Evolutionary conservation across 1,140 invertebrate species (phyloP), one percentile per base, ranked within the genome.

Genomic region (Tetragnatha versicolor): DNA sequence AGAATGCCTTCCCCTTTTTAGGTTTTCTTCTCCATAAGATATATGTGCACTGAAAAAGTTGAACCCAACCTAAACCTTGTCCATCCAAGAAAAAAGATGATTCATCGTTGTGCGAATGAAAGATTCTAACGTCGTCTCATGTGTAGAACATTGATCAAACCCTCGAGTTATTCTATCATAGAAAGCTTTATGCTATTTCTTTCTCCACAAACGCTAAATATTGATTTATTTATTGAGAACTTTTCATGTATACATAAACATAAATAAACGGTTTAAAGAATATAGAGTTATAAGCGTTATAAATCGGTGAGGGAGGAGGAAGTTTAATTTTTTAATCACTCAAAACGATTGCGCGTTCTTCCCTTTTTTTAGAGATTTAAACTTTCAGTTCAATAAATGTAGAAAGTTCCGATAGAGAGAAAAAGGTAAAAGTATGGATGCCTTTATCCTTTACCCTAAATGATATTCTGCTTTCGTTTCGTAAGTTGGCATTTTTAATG

Each of bases 201-300:
- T 49, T 75, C 58, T 17, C 29, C 25, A 53, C 17, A 33, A 45
- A 69, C 27, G 45, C 45, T 20, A 75, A 75, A 75, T 63, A 75
- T 75, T 63, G 72, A 75, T 75, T 75, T 75, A 75, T 73, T 75
- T 75, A 75, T 61, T 47, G 42, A 22, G 20, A 61, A 33, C 58
- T 60, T 75, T 75, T 75, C 53, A 63, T 63, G 72, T 75, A 39
- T n/a, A 49, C 20, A 63, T 75, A 75, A 75, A 75, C 25, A 75
- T 63, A 75, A 75, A 45, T 75, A 63, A 73, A 20, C 39, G 35
- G 51, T 33, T 27, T 10, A 25, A 27, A 6, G 27, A 20, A 61
- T 10, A 22, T 5, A n/a, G 31, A 9, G 17, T 1, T 14, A 58
- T 58, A 58, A 42, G 58, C 58, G 51, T 70, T 61, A 63, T 53